Evolutionary conservation across 2,113 vertebrate genomes (phyloP).

Genomic region (Ondatra zibethicus): DNA sequence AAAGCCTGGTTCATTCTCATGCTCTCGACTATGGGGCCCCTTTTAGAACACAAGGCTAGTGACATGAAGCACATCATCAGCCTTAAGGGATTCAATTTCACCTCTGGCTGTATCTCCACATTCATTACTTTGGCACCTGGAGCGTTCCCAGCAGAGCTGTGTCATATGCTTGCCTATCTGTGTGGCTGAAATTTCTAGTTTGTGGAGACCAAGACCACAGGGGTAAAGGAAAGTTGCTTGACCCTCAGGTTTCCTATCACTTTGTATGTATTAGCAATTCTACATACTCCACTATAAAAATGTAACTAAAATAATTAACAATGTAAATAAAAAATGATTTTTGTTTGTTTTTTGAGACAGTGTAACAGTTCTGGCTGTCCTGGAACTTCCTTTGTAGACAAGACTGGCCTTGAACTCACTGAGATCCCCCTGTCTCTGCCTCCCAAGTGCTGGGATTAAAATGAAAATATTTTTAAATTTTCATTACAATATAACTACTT

Average conservation of each 20-base stretch:
- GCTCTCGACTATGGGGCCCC: fast-evolving
- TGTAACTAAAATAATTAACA: neutral
- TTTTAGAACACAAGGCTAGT: neutral
- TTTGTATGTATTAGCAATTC: neutral
- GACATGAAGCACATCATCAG: fast-evolving
- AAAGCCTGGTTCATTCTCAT: neutral
- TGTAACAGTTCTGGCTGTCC: no score
- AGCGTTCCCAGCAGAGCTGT: no score
- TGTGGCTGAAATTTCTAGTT: no score
- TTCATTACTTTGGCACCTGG: neutral
- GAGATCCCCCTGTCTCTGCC: no score
- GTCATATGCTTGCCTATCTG: no score
- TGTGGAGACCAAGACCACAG: fast-evolving
- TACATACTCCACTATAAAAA: neutral
- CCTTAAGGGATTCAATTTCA: neutral
- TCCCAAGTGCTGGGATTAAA: neutral
- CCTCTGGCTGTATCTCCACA: neutral
- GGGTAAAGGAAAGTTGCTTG: fast-evolving
- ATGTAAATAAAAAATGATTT: neutral
- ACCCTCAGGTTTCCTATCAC: neutral
- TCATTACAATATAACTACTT: neutral
- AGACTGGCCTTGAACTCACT: no score
- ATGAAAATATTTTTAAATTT: neutral
- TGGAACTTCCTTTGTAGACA: no score
- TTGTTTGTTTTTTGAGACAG: no score